A percentile compares a stretch with the other conserved stretches of the same genome.
Conservation (phyloP, 1,140 invertebrate species). For the Drosophila ohnishii region DNA sequence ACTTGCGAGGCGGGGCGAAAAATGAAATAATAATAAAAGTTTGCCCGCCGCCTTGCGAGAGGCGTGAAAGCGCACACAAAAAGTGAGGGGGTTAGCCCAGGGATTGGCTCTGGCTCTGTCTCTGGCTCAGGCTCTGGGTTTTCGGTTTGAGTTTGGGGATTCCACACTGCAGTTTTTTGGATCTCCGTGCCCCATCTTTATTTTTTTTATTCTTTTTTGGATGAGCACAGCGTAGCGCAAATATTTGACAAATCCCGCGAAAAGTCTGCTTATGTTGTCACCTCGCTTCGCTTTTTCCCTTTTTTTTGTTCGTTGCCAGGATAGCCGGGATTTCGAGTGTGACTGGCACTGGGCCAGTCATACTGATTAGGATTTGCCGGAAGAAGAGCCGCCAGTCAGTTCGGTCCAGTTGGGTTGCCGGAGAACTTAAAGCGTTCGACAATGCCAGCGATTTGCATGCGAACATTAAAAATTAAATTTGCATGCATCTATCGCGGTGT, state of each 20-base stretch:
- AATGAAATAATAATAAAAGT: conserved; percentile 55
- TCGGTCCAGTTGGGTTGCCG: conserved; percentile 21
- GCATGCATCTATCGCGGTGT: conserved; percentile 65
- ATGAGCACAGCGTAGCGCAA: conserved; percentile 76
- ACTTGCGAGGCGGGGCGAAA: conserved; percentile 60
- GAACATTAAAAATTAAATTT: conserved; percentile 58
- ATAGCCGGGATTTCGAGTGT: conserved; percentile 27
- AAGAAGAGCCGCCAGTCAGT: conserved; percentile 35
- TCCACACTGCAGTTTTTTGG: conserved; percentile 32
- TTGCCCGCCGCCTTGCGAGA: conserved; percentile 37
- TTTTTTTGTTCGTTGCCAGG: conserved; percentile 9
- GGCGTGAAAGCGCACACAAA: conserved; percentile 55
- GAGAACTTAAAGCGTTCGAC: conserved; percentile 29
- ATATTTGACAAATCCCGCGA: conserved; percentile 80
- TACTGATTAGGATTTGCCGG: conserved; percentile 54
- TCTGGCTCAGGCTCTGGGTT: conserved; percentile 10
- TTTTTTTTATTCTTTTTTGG: conserved; percentile 29
- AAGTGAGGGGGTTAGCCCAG: conserved; percentile 8
- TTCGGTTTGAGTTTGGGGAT: conserved; percentile 35
- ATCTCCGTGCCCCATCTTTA: conserved; percentile 21
- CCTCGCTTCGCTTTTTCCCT: conserved; percentile 37
- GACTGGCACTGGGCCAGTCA: conserved; percentile 49
- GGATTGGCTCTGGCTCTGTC: conserved; percentile 13
- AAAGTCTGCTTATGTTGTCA: conserved; percentile 79
- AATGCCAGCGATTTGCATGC: conserved; percentile 42